These are phyloP conservation scores for Tragelaphus oryx DNA, from an alignment of 2,797 vertebrate genomes.

Conservation along the genomic window DNA sequence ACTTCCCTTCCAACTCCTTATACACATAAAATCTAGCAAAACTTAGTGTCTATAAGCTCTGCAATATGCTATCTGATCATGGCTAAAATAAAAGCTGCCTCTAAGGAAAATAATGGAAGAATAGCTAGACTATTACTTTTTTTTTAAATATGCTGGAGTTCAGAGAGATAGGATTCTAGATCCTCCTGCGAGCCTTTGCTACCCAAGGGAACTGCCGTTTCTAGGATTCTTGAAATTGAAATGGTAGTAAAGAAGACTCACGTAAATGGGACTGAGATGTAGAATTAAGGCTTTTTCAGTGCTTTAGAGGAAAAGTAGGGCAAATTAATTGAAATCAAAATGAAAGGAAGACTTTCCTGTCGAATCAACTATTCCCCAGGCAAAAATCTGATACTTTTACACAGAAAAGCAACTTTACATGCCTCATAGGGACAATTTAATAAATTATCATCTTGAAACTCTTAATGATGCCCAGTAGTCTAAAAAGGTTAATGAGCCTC, in stretches of 20 bases:
- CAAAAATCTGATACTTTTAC: not conserved
- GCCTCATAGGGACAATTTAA: not conserved
- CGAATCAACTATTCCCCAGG: not conserved
- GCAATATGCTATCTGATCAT: not conserved
- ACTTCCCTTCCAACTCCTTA: constrained; percentile 18
- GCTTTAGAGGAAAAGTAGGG: not conserved
- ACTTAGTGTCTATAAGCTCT: constrained; percentile 32
- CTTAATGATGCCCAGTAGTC: not conserved
- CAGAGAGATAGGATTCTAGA: not conserved
- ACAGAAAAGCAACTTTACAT: not conserved
- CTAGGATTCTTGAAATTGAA: not conserved
- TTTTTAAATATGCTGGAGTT: constrained; percentile 38
- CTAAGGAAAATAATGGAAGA: constrained; percentile 20
- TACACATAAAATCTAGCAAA: constrained; percentile 47
- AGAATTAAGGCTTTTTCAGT: not conserved
- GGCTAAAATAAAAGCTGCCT: constrained; percentile 37
- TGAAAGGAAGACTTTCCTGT: not conserved
- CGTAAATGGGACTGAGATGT: not conserved
- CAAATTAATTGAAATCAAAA: constrained; percentile 27
- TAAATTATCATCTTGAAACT: constrained; percentile 10
- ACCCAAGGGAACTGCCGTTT: not conserved
- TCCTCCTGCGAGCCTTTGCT: not conserved
- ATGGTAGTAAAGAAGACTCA: not conserved
- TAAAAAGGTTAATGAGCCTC: constrained; percentile 19
- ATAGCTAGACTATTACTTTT: not conserved